Base-by-base conservation (phyloP, 2,888 invertebrate genomes). In the Ectropis crepuscularia region DNA sequence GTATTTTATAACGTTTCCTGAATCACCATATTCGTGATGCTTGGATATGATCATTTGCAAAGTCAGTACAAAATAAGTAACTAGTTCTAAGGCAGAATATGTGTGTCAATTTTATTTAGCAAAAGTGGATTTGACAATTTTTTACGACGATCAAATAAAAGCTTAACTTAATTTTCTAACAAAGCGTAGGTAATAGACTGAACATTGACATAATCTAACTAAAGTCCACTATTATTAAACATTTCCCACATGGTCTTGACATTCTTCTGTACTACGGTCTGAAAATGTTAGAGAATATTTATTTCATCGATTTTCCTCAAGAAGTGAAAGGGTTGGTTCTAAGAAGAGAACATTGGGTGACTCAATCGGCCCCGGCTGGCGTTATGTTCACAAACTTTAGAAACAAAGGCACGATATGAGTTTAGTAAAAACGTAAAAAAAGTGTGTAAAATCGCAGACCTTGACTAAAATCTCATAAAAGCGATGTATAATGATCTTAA, bases 1-100 rank as follows among this genome's bases (percentile, higher is more conserved):
- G 47, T 48, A 54, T 47, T 61, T 65, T 65, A 61, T 53, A 65
- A 67, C 61, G 37, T 64, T 65, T 65, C 53, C 60, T 65, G 60
- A 57, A 57, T 61, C 39, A 45, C 8, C 39, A 55, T 50, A 5
- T 55, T 59, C 16, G 57, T 58, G 43, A 47, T 39, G 50, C 12
- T 41, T n/a, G 37, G 2, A 5, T 12, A 5, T 12, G 6, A 7
- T 38, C 38, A 11, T 50, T 50, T 11, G 38, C 7, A 9, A 39
- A 16, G 6, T 39, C 39, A 39, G 12, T 37, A 47, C 6, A 36
- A 6, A 37, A 48, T 8, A 9, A 6, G 6, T 48, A 48, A n/a
- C 6, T 10, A n/a, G 37, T 12, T 12, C 7, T 11, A 50, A 50
- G 12, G 12, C 11, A 50, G 9, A 12, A 39, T 39, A 50, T 0